Percentiles rank a stretch among this genome's conserved stretches.
Conservation (phyloP, 2,113 vertebrate genomes). For the Crocuta crocuta region DNA sequence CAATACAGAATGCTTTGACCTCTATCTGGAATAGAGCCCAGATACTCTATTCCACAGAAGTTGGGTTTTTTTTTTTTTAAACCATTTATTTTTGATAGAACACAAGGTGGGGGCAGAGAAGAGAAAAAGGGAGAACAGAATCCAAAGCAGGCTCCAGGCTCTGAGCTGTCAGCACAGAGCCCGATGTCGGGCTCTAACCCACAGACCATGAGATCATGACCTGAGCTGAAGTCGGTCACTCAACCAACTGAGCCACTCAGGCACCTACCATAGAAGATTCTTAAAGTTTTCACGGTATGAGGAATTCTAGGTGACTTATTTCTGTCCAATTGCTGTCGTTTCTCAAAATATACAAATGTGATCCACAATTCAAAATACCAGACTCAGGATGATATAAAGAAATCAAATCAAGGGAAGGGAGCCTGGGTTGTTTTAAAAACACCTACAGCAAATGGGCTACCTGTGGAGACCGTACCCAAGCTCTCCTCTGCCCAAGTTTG, state of each 20-base stretch:
- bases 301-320: neutral
- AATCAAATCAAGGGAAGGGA: neutral
- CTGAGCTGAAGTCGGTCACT: too few relatives aligned
- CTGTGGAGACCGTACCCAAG: neutral
- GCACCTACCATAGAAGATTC: neutral
- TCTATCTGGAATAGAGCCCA: neutral
- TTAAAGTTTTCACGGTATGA: neutral
- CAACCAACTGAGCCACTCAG: too few relatives aligned
- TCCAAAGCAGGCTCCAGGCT: too few relatives aligned
- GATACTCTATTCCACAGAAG: neutral
- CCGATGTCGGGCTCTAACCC: too few relatives aligned
- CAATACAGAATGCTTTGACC: neutral
- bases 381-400: neutral
- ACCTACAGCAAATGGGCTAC: fast-evolving
- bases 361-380: neutral
- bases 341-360: neutral
- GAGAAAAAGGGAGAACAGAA: too few relatives aligned
- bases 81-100: too few relatives aligned
- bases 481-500: neutral
- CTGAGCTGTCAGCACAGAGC: too few relatives aligned
- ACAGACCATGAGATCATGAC: too few relatives aligned
- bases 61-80: neutral
- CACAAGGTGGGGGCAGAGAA: too few relatives aligned
- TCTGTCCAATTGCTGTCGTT: neutral
- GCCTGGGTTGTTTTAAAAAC: neutral